A percentile compares a stretch with the other conserved stretches of the same genome.
Evolutionary conservation across 2,888 invertebrate species (phyloP).

Genomic region (Microplitis deprimator): DNA sequence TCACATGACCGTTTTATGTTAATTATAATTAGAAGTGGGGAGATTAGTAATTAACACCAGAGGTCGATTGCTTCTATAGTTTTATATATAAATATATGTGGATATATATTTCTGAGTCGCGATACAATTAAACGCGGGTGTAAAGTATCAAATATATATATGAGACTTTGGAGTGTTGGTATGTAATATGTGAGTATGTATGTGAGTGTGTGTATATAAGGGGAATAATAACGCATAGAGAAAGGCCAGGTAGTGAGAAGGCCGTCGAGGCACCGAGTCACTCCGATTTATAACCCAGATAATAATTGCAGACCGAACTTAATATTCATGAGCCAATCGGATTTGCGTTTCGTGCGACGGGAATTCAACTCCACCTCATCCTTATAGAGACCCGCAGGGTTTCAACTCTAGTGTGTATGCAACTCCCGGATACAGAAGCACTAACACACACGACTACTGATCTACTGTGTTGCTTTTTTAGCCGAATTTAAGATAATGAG

Average conservation of each 20-base stretch:
- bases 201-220: slow-evolving; percentile 39
- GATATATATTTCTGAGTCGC: neutral
- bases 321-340: slow-evolving; percentile 72
- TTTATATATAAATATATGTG: neutral
- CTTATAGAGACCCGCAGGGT: slow-evolving; percentile 11
- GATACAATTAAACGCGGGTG: slow-evolving; percentile 2
- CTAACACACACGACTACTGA: neutral
- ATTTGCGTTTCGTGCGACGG: slow-evolving; percentile 68
- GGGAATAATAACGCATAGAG: slow-evolving; percentile 51
- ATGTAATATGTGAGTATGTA: slow-evolving; percentile 42
- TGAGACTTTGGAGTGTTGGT: slow-evolving; percentile 17
- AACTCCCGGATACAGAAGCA: slow-evolving; percentile 11
- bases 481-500: neutral
- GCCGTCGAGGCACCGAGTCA: slow-evolving; percentile 59
- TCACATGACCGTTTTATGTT: slow-evolving; percentile 63
- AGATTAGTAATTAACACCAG: slow-evolving; percentile 70
- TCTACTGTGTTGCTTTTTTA: too few species aligned
- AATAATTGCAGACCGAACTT: slow-evolving; percentile 71
- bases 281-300: slow-evolving; percentile 71
- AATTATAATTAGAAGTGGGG: slow-evolving; percentile 70
- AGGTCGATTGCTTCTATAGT: slow-evolving; percentile 51
- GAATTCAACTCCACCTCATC: slow-evolving; percentile 41
- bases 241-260: slow-evolving; percentile 50
- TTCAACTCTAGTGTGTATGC: slow-evolving; percentile 11
- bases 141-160: neutral